Conservation (phyloP, 2,113 vertebrate genomes). For the Gila orcuttii region DNA sequence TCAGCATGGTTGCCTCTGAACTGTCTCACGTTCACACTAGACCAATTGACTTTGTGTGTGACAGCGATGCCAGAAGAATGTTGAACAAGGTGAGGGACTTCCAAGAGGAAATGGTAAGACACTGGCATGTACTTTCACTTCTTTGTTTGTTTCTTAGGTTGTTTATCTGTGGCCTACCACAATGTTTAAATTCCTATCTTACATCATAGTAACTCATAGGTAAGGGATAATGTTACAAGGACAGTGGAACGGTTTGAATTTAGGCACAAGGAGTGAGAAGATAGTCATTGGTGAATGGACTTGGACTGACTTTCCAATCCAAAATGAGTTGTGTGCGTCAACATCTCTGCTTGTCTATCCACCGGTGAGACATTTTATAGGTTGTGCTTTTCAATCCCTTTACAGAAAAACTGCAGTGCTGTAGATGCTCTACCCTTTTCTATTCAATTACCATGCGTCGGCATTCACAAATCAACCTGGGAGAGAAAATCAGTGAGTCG, state of each 20-base stretch:
- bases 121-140: neutral
- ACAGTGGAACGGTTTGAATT: neutral
- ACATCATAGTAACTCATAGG: neutral
- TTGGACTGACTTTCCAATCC: neutral
- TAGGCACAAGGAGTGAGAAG: neutral
- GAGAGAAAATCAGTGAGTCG: slow-evolving; percentile 68
- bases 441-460: slow-evolving; percentile 66
- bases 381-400: slow-evolving; percentile 36
- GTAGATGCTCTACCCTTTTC: slow-evolving; percentile 52
- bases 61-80: slow-evolving; percentile 61
- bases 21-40: slow-evolving; percentile 63
- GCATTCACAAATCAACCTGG: slow-evolving; percentile 68
- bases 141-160: neutral
- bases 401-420: slow-evolving; percentile 64
- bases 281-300: neutral
- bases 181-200: neutral
- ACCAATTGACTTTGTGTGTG: slow-evolving; percentile 70
- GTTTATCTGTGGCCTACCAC: neutral
- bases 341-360: slow-evolving; percentile 16
- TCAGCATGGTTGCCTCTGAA: slow-evolving; percentile 67
- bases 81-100: slow-evolving; percentile 68
- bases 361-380: slow-evolving; percentile 2
- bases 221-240: neutral
- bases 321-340: slow-evolving; percentile 13
- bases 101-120: slow-evolving; percentile 65